A percentile compares a stretch with the other conserved stretches of the same genome.
Evolutionary conservation across 2,888 invertebrate species (phyloP).

Genomic region (Glyphotaelius pellucidus): DNA sequence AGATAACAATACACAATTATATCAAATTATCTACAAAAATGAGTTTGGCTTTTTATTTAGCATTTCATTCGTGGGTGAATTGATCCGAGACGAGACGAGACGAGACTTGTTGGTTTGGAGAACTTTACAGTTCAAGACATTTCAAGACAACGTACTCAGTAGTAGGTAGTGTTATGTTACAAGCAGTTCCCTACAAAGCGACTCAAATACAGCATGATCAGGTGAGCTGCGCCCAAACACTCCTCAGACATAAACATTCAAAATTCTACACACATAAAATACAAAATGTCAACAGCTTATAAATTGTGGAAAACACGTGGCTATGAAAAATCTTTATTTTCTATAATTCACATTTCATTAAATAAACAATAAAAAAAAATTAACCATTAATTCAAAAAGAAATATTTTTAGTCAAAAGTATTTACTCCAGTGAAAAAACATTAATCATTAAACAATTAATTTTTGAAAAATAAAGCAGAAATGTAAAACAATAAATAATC

Average conservation of each 20-base stretch:
- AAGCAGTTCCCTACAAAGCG: conserved; percentile 66
- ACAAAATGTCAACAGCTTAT: conserved; percentile 62
- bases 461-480: background rate
- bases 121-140: conserved; percentile 57
- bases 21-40: conserved; percentile 67
- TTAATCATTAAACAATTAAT: background rate
- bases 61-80: conserved; percentile 61
- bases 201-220: conserved; percentile 65
- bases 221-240: conserved; percentile 59
- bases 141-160: conserved; percentile 60
- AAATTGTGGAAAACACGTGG: conserved; percentile 56
- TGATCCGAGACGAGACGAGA: conserved; percentile 35
- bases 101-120: background rate
- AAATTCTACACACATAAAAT: conserved; percentile 66
- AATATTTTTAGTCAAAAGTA: background rate
- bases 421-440: background rate
- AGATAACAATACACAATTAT: conserved; percentile 67
- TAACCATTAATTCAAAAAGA: background rate
- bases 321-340: conserved; percentile 51
- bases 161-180: conserved; percentile 61
- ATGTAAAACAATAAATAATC: background rate
- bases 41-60: conserved; percentile 66
- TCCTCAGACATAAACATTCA: conserved; percentile 59
- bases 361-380: background rate
- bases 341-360: conserved; percentile 22